Base-by-base conservation (phyloP, 2,113 vertebrate species). In the Pongo abelii region DNA sequence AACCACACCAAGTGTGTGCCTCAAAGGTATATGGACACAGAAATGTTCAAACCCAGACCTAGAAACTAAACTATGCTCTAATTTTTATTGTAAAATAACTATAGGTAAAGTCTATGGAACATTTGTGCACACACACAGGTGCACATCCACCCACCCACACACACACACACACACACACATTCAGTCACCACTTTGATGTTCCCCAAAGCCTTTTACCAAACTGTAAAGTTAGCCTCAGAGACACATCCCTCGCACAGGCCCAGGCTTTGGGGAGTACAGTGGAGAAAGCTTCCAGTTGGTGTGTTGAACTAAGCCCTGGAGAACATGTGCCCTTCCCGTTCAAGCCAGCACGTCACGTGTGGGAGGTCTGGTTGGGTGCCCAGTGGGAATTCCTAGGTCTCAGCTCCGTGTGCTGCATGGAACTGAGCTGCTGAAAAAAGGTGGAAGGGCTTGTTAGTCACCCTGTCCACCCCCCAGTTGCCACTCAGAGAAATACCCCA, bases 321-420 rank as follows among this genome's bases (percentile, higher is more conserved):
- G 61, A 46, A 11, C 0, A 0, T 12, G 0, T 2, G 20, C 11
- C 59, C 38, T 10, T 30, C 23, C 23, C 7, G 23, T 10, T 35
- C 16, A 0, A n/a, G 23, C 35, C n/a, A 25, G 27, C 0, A 2
- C 7, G 30, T 27, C 30, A 22, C 38, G 17, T 30, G 32, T n/a
- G n/a, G 25, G 46, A 23, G 9, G n/a, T 61, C 8, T 40, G 59
- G 20, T 40, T 22, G n/a, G 22, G n/a, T 3, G 6, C 30, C 77
- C 67, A 22, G 38, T 14, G 57, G 87, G 40, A 84, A 59, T 43
- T 17, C 38, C 78, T 27, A 61, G 32, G 32, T 83, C 32, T 94
- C 70, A 1, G 22, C 18, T 87, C 74, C 10, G 6, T 12, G 17
- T 70, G 67, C 50, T 2, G 7, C 8, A 0, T 2, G 57, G 50